These are phyloP conservation scores for Ichneumoninae sp. DNA, from an alignment of 2,888 invertebrate species.

Conservation along the genomic window DNA sequence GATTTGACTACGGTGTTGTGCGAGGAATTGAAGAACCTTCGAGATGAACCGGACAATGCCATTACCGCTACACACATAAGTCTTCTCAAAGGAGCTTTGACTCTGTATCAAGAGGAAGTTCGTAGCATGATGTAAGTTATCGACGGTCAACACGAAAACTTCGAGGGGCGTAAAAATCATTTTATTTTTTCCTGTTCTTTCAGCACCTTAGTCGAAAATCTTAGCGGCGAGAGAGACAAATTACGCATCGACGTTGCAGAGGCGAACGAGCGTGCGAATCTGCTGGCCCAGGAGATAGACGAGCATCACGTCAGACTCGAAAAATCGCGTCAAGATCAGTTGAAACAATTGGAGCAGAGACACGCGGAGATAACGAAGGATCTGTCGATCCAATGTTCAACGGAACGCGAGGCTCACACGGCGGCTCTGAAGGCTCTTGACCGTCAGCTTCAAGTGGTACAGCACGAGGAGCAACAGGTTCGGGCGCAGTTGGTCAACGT, in stretches of 20 bases:
- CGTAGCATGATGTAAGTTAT: constrained; percentile 85
- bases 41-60: constrained; percentile 81
- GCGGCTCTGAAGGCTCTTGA: constrained; percentile 87
- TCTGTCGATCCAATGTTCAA: constrained; percentile 88
- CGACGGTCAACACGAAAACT: not conserved
- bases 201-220: constrained; percentile 87
- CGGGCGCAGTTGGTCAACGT: constrained; percentile 87
- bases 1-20: constrained; percentile 89
- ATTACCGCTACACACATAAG: constrained; percentile 84
- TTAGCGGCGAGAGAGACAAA: constrained; percentile 92
- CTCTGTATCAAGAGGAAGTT: constrained; percentile 89
- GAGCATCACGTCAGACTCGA: constrained; percentile 95
- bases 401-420: constrained; percentile 91
- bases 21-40: constrained; percentile 86
- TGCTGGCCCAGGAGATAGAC: constrained; percentile 95
- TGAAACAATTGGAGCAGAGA: constrained; percentile 90
- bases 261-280: constrained; percentile 92
- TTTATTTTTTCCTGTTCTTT: not conserved
- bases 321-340: constrained; percentile 88
- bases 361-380: constrained; percentile 91
- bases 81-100: constrained; percentile 88
- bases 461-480: constrained; percentile 89
- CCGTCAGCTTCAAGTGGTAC: constrained; percentile 87
- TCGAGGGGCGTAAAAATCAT: not conserved
- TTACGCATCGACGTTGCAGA: constrained; percentile 91